A percentile compares a stretch with the other conserved stretches of the same genome.
Conservation (phyloP, 2,888 invertebrate genomes). For the Biston betularia region DNA sequence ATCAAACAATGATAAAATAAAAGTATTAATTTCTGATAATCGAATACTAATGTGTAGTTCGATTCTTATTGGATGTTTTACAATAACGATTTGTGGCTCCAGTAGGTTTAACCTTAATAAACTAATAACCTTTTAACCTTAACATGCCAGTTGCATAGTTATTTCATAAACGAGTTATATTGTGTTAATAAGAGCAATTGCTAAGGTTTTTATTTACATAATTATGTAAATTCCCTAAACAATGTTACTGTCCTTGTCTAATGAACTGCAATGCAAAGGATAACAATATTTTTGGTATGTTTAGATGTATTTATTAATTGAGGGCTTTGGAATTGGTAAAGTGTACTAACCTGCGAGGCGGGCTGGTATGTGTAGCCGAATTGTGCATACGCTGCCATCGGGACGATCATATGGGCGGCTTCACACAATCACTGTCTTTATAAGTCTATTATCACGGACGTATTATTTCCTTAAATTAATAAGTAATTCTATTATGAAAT, state of each 20-base stretch:
- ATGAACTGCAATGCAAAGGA: no score
- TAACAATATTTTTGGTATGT: no score
- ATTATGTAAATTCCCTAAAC: no score
- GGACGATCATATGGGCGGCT: slow-evolving; percentile 86
- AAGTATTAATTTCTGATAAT: slow-evolving; percentile 1
- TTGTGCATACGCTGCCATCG: slow-evolving; percentile 94
- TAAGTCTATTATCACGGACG: slow-evolving; percentile 79
- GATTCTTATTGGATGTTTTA: slow-evolving; percentile 3
- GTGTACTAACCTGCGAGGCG: slow-evolving; percentile 93
- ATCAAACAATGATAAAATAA: neutral
- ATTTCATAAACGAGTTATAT: no score
- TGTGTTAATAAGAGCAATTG: no score
- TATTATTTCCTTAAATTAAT: slow-evolving; percentile 67
- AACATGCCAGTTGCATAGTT: slow-evolving; percentile 17
- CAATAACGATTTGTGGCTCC: no score
- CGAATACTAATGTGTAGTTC: neutral
- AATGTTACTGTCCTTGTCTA: no score
- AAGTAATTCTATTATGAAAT: slow-evolving; percentile 65
- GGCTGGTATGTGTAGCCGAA: slow-evolving; percentile 97
- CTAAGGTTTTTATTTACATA: no score
- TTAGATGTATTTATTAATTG: neutral
- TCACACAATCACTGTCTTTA: slow-evolving; percentile 84
- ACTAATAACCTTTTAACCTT: slow-evolving; percentile 2
- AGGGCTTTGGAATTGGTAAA: neutral
- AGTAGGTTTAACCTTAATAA: neutral